phyloP scores from a whole-genome alignment of 2,888 invertebrate genomes.

The Lamproptera curius region DNA sequence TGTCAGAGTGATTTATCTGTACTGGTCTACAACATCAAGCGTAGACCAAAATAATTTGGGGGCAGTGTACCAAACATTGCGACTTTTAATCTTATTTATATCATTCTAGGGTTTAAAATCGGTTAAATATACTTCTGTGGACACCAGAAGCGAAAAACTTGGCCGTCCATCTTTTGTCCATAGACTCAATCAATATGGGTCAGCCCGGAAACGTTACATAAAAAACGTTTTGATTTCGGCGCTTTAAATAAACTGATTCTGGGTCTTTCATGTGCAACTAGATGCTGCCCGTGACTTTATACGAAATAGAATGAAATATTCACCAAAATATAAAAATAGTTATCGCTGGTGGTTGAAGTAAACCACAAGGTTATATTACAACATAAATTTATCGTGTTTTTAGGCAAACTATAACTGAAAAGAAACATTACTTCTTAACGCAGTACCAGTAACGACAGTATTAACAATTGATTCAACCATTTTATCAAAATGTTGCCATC shows the following conservation, averaged over 20 bases:
- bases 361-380: too few relatives aligned
- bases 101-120: slow-evolving; percentile 23
- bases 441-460: too few relatives aligned
- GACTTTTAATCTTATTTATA: slow-evolving; percentile 22
- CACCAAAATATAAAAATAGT: too few relatives aligned
- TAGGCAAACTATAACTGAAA: too few relatives aligned
- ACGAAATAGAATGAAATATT: too few relatives aligned
- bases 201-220: slow-evolving; percentile 47
- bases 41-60: slow-evolving; percentile 29
- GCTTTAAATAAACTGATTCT: too few relatives aligned
- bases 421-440: too few relatives aligned
- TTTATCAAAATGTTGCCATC: too few relatives aligned
- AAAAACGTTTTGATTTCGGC: slow-evolving; percentile 30
- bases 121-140: slow-evolving; percentile 3
- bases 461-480: too few relatives aligned
- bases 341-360: too few relatives aligned
- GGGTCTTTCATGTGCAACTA: neutral
- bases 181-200: slow-evolving; percentile 57
- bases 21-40: slow-evolving; percentile 28
- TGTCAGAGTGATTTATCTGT: slow-evolving; percentile 34
- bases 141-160: slow-evolving; percentile 31
- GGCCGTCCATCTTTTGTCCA: slow-evolving; percentile 50
- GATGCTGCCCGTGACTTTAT: too few relatives aligned
- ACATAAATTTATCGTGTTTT: too few relatives aligned
- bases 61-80: slow-evolving; percentile 7